Percentiles rank a stretch among this genome's conserved stretches.
phyloP scores from a whole-genome alignment of 2,797 vertebrate species.

The Phylloscopus collybita region DNA sequence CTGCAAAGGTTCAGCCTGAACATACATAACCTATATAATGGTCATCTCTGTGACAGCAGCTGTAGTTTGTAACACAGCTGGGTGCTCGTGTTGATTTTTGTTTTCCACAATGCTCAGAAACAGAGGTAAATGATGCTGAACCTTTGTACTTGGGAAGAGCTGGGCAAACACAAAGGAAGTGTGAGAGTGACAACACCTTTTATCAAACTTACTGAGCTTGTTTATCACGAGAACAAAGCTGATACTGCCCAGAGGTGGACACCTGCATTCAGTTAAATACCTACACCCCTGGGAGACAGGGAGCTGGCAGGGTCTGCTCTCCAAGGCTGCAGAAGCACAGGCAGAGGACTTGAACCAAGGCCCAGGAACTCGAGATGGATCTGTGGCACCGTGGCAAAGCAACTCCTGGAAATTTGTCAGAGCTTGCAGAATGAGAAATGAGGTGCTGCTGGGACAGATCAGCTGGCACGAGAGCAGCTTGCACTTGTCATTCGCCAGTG shows the following conservation, averaged over 20 bases:
- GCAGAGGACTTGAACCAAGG: neutral
- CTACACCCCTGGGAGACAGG: neutral
- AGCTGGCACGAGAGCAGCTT: neutral
- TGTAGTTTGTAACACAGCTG: neutral
- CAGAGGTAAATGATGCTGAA: neutral
- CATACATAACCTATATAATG: neutral
- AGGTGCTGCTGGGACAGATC: neutral
- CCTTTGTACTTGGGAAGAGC: neutral
- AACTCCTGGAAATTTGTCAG: neutral
- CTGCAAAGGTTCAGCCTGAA: neutral
- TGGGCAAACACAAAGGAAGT: neutral
- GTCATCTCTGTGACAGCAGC: neutral
- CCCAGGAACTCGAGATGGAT: neutral
- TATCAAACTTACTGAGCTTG: neutral
- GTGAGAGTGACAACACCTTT: neutral
- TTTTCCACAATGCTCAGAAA: neutral
- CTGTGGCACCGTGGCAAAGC: accelerated
- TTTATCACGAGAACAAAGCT: neutral
- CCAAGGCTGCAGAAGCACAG: neutral
- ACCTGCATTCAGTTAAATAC: neutral
- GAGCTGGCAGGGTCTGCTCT: neutral
- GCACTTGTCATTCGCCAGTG: neutral
- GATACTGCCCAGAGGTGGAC: neutral
- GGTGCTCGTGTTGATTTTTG: neutral
- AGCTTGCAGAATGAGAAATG: neutral